Conservation (phyloP, 1,140 invertebrate species). For the Vanessa tameamea region DNA sequence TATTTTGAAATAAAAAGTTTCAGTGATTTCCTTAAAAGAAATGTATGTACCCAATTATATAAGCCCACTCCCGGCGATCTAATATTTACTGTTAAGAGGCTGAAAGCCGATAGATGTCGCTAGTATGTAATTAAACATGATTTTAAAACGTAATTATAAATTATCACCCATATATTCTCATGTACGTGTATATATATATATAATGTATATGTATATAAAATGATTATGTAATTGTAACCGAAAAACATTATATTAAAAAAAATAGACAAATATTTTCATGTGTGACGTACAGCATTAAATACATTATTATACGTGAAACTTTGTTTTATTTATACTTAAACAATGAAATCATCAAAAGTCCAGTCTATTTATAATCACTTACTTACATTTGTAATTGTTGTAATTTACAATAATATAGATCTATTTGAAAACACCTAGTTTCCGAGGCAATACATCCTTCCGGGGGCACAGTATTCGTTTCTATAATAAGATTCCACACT, state of each 20-base stretch:
- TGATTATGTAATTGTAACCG: not conserved
- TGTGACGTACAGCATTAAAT: conserved; percentile 20
- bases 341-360: not conserved
- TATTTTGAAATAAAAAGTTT: too few species aligned
- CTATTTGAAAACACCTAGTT: too few species aligned
- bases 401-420: too few species aligned
- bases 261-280: conserved; percentile 28
- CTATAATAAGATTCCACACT: too few species aligned
- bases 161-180: not conserved
- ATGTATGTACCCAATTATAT: not conserved
- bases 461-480: too few species aligned
- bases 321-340: conserved; percentile 7
- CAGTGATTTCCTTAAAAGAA: not conserved
- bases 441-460: too few species aligned
- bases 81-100: not conserved
- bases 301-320: conserved; percentile 10
- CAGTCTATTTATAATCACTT: too few species aligned
- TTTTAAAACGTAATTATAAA: not conserved
- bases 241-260: conserved; percentile 14
- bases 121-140: not conserved
- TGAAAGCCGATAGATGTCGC: conserved; percentile 2
- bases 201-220: not conserved
- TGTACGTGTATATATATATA: not conserved
- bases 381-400: too few species aligned
- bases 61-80: not conserved